These are phyloP conservation scores for Hirundo rustica DNA, from an alignment of 2,797 vertebrate species.

Conservation along the genomic window DNA sequence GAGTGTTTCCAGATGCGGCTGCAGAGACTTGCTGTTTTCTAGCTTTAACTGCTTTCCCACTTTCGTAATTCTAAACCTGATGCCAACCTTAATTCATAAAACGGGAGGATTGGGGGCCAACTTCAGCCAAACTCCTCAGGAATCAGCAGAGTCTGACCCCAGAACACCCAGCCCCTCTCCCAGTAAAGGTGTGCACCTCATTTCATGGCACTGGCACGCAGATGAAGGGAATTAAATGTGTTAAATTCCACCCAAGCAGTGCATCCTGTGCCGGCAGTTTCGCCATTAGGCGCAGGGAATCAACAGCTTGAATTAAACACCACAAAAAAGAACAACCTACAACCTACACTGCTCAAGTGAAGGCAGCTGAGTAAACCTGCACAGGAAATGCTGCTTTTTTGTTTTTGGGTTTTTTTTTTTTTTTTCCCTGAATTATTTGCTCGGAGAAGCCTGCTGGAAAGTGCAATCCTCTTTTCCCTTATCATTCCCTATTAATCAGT, in stretches of 20 bases:
- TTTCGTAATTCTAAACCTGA: conserved; percentile 21
- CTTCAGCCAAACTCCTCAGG: neutral
- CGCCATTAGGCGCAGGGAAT: neutral
- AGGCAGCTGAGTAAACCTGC: neutral
- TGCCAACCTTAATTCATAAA: conserved; percentile 43
- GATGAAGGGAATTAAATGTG: neutral
- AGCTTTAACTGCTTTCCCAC: conserved; percentile 7
- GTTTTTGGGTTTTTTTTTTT: too few relatives aligned
- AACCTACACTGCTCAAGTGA: neutral
- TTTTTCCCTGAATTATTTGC: neutral
- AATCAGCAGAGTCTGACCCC: neutral
- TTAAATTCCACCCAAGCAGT: neutral
- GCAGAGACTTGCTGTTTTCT: conserved; percentile 1
- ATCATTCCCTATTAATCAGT: fast-evolving
- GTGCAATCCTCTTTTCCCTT: neutral
- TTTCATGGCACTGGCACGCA: neutral
- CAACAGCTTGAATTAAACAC: neutral
- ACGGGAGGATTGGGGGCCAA: neutral
- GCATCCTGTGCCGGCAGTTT: neutral
- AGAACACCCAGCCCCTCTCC: neutral
- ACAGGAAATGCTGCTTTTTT: neutral
- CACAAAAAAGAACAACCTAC: neutral
- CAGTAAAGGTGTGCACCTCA: neutral
- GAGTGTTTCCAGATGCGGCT: conserved; percentile 65
- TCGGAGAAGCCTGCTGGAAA: neutral